Conservation (phyloP, 2,888 invertebrate species). For the Eristalis intricaria region DNA sequence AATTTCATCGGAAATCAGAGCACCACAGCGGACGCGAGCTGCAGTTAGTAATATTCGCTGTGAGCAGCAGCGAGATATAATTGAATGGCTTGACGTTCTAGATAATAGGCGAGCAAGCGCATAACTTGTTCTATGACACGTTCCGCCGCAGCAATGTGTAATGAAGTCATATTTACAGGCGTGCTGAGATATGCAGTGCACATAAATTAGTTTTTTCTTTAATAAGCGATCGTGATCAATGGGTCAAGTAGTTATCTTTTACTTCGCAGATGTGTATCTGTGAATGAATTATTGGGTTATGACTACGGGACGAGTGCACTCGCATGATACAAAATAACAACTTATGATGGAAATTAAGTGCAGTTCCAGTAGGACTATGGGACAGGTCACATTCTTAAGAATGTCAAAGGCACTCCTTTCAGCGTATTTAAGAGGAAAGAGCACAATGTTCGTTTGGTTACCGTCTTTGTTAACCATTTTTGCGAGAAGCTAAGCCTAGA, state of each 20-base stretch:
- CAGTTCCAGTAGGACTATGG: too few species aligned
- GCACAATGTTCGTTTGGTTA: too few species aligned
- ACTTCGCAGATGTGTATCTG: neutral
- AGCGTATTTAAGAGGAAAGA: too few species aligned
- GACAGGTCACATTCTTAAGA: too few species aligned
- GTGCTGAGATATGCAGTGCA: constrained; percentile 15
- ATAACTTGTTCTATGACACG: neutral
- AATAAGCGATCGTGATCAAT: constrained; percentile 4
- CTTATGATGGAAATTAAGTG: too few species aligned
- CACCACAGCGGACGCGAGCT: neutral
- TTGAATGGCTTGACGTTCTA: neutral
- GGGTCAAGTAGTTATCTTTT: neutral
- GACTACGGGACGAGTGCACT: neutral
- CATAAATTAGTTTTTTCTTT: neutral
- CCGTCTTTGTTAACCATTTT: too few species aligned
- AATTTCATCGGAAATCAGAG: neutral
- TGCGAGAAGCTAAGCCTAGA: too few species aligned
- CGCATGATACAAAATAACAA: too few species aligned
- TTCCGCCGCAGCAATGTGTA: neutral
- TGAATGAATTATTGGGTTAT: neutral
- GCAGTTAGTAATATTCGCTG: neutral
- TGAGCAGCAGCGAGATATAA: neutral
- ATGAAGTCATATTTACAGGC: neutral
- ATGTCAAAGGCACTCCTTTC: too few species aligned
- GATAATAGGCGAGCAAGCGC: neutral